phyloP scores from a whole-genome alignment of 2,888 invertebrate species.

The Cephus runcator region DNA sequence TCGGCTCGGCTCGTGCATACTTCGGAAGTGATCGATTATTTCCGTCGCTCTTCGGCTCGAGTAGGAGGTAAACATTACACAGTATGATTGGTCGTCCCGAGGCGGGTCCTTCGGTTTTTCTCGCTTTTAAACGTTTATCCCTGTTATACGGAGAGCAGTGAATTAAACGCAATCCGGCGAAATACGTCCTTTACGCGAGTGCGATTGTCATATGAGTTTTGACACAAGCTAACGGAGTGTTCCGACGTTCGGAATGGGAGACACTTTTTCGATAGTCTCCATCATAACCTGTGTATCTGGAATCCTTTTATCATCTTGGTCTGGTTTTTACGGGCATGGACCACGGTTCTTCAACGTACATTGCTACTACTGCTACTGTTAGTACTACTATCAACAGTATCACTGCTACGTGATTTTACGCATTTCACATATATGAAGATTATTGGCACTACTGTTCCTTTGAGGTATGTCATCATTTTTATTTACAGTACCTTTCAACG shows the following conservation, averaged over 20 bases:
- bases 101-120: conserved; percentile 61
- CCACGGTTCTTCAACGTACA: background rate
- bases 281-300: background rate
- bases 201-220: background rate
- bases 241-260: background rate
- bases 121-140: conserved; percentile 35
- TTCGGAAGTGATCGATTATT: conserved; percentile 50
- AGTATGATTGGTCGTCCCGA: conserved; percentile 60
- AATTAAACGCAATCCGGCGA: conserved; percentile 3
- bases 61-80: conserved; percentile 63
- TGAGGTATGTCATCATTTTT: background rate
- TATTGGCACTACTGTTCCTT: background rate
- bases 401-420: background rate
- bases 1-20: conserved; percentile 24
- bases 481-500: background rate
- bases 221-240: background rate
- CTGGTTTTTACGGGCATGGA: background rate
- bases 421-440: background rate
- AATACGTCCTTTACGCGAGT: background rate
- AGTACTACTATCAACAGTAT: background rate
- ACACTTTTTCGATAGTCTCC: background rate
- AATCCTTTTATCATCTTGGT: background rate
- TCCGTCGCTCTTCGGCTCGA: conserved; percentile 46
- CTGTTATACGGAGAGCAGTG: background rate
- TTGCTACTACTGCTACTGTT: background rate